Evolutionary conservation across 2,797 vertebrate species (phyloP).

Genomic region (Okamejei kenojei): DNA sequence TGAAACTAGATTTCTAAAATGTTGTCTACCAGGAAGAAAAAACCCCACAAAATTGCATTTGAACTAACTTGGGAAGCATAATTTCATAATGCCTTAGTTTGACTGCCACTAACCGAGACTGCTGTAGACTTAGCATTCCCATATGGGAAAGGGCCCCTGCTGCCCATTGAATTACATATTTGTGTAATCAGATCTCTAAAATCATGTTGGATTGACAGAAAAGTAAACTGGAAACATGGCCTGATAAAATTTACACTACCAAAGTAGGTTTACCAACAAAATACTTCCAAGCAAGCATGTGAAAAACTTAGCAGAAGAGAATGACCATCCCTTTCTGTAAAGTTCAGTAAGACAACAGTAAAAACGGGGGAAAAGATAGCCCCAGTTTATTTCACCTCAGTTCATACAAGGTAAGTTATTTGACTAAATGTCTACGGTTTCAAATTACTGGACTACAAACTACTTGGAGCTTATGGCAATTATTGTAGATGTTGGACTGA

Average conservation of each 20-base stretch:
- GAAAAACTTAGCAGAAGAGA: background rate
- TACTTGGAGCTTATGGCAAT: background rate
- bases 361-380: background rate
- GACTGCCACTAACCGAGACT: too few relatives aligned
- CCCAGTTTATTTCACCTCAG: background rate
- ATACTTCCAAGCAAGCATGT: background rate
- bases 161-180: too few relatives aligned
- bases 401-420: background rate
- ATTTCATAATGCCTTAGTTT: too few relatives aligned
- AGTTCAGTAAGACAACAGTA: background rate
- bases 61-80: background rate
- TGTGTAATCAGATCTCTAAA: too few relatives aligned
- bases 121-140: too few relatives aligned
- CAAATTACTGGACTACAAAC: background rate
- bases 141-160: too few relatives aligned
- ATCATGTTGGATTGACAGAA: too few relatives aligned
- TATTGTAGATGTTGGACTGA: background rate
- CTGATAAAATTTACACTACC: too few relatives aligned
- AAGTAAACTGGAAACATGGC: too few relatives aligned
- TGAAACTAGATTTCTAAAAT: background rate
- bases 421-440: background rate
- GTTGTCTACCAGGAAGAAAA: background rate
- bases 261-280: too few relatives aligned
- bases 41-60: background rate
- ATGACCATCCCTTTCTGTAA: background rate